A percentile compares a stretch with the other conserved stretches of the same genome.
Evolutionary conservation across 2,797 vertebrate species (phyloP).

Genomic region (Buceros bicornis): DNA sequence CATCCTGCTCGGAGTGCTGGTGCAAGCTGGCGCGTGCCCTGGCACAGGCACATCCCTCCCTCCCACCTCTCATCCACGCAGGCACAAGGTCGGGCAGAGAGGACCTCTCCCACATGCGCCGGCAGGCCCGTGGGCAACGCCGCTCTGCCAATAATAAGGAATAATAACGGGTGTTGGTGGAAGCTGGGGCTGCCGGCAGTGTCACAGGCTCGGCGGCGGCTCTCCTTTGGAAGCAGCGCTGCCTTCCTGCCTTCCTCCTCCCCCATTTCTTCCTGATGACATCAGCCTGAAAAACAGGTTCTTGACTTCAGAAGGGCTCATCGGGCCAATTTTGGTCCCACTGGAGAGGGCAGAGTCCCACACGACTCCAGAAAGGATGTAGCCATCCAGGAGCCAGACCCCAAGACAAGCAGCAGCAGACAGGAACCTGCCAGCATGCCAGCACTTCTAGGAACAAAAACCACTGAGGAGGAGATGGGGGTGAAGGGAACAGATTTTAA

Average conservation of each 20-base stretch:
- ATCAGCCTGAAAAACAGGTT: conserved; percentile 75
- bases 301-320: conserved; percentile 54
- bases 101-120: not conserved
- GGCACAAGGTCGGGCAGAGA: not conserved
- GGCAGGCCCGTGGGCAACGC: not conserved
- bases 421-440: not conserved
- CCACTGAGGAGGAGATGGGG: not conserved
- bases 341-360: not conserved
- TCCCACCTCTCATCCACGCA: not conserved
- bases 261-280: conserved; percentile 66
- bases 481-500: not conserved
- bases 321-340: not conserved
- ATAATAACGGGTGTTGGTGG: not conserved
- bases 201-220: not conserved
- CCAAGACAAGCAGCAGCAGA: not conserved
- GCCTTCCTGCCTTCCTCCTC: conserved; percentile 61
- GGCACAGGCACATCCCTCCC: fast-evolving
- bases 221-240: conserved; percentile 35
- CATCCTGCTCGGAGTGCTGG: fast-evolving
- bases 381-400: conserved; percentile 29
- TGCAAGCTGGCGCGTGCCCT: not conserved
- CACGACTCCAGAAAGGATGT: not conserved
- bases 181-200: not conserved
- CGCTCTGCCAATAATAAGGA: not conserved
- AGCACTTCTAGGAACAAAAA: conserved; percentile 54